phyloP scores from a whole-genome alignment of 2,888 invertebrate genomes.

The Cyaniris semiargus region DNA sequence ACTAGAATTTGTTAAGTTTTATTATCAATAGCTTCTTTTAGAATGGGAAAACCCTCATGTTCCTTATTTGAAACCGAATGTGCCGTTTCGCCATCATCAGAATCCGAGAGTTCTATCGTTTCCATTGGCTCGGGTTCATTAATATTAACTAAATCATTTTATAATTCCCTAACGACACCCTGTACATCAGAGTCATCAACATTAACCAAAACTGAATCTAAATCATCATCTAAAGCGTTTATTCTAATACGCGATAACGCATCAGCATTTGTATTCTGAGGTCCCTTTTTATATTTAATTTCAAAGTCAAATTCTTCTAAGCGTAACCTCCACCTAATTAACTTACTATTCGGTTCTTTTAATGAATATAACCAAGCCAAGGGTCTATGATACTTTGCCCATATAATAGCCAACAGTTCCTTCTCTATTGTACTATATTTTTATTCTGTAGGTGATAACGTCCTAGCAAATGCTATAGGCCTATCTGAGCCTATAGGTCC shows the following conservation, averaged over 20 bases:
- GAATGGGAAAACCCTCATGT: conserved; percentile 42
- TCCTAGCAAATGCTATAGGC: no score
- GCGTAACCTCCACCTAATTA: no score
- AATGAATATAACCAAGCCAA: no score
- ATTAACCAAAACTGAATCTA: background rate
- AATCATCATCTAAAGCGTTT: conserved; percentile 33
- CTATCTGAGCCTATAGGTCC: no score
- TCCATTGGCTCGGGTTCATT: background rate
- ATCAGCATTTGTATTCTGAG: conserved; percentile 47
- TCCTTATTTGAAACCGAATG: conserved; percentile 33
- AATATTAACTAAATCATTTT: background rate
- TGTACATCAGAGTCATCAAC: background rate
- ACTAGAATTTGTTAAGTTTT: conserved; percentile 47
- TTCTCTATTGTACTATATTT: no score
- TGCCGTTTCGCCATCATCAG: conserved; percentile 24
- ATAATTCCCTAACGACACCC: background rate
- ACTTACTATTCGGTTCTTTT: no score
- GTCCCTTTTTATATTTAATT: no score
- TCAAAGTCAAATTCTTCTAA: no score
- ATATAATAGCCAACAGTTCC: no score
- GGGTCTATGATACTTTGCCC: no score
- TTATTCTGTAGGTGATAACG: no score
- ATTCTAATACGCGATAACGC: conserved; percentile 42
- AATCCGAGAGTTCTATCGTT: background rate
- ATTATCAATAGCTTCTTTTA: conserved; percentile 45